Conservation (phyloP, 2,113 vertebrate genomes). For the Aspiorhynchus laticeps region DNA sequence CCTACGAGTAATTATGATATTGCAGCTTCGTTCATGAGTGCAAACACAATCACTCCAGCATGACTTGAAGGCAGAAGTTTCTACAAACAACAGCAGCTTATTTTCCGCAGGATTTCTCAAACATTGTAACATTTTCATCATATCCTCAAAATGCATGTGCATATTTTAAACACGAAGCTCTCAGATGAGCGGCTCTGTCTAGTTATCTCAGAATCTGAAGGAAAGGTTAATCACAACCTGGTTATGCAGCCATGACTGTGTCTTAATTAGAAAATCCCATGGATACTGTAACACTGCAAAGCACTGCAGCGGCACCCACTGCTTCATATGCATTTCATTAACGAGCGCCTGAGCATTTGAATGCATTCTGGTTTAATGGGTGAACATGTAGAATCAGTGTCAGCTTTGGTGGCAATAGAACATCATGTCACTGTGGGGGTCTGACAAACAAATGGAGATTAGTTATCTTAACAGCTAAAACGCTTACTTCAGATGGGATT, state of each 20-base stretch:
- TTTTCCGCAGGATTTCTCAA: neutral
- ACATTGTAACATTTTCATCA: conserved; percentile 14
- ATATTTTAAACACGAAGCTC: neutral
- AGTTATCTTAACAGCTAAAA: conserved; percentile 53
- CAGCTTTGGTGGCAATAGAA: conserved; percentile 60
- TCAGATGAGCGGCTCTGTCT: conserved; percentile 1
- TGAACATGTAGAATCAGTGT: conserved; percentile 67
- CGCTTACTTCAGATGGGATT: conserved; percentile 3
- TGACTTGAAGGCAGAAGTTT: neutral
- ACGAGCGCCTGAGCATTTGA: conserved; percentile 55
- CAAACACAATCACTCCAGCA: neutral
- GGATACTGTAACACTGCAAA: conserved; percentile 13
- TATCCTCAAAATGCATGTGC: neutral
- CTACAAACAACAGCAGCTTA: neutral
- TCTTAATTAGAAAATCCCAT: conserved; percentile 12
- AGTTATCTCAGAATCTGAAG: neutral
- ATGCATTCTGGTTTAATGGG: conserved; percentile 56
- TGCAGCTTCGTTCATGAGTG: neutral
- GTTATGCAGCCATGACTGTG: conserved; percentile 17
- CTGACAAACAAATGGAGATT: conserved; percentile 66
- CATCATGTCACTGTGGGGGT: conserved; percentile 54
- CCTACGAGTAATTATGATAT: neutral
- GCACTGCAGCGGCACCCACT: conserved; percentile 57
- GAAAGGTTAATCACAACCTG: conserved; percentile 34
- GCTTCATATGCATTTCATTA: conserved; percentile 56